phyloP scores from a whole-genome alignment of 1,140 invertebrate species.

The Dolichoris vasculosae region DNA sequence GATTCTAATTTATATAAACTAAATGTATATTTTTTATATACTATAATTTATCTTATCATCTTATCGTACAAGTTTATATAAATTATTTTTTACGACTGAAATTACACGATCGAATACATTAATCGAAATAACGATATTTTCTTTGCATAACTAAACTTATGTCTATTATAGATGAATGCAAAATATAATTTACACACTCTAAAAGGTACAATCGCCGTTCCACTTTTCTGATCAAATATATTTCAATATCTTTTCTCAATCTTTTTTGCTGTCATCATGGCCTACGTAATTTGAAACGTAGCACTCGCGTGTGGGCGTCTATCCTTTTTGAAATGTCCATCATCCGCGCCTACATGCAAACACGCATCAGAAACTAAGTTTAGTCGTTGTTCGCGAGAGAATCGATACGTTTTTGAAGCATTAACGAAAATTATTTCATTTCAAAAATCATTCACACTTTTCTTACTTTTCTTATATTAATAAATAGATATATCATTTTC shows the following conservation, averaged over 20 bases:
- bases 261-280: slow-evolving; percentile 22
- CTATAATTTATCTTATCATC: too few species aligned
- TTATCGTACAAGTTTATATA: neutral
- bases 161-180: neutral
- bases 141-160: neutral
- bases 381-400: slow-evolving; percentile 24
- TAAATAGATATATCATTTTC: too few species aligned
- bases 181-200: slow-evolving; percentile 15
- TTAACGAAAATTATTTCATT: neutral
- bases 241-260: slow-evolving; percentile 26
- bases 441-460: neutral
- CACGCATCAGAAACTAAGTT: neutral
- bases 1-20: neutral
- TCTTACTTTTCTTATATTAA: neutral
- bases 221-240: slow-evolving; percentile 37
- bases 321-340: slow-evolving; percentile 40
- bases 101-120: neutral
- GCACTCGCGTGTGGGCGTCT: slow-evolving; percentile 25
- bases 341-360: slow-evolving; percentile 23
- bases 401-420: neutral
- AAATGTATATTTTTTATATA: neutral
- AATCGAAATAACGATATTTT: neutral
- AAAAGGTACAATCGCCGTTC: slow-evolving; percentile 20
- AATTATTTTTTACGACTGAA: neutral
- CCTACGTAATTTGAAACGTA: slow-evolving; percentile 41